Conservation (phyloP, 2,888 invertebrate species). For the Cactoblastis cactorum region DNA sequence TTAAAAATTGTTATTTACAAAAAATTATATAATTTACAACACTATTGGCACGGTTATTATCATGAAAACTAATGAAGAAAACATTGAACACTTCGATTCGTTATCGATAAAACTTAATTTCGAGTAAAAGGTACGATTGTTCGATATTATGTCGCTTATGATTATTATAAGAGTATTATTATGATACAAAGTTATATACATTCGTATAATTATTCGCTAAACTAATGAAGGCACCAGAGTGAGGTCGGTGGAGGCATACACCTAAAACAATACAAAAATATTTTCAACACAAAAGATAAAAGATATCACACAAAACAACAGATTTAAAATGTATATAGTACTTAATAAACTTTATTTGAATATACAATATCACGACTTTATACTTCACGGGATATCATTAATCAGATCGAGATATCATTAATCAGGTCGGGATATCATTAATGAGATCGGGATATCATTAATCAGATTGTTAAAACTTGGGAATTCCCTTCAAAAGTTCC, state of each 20-base stretch:
- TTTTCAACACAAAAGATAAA: not conserved
- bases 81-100: slow-evolving; percentile 17
- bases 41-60: slow-evolving; percentile 67
- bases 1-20: slow-evolving; percentile 25
- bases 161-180: slow-evolving; percentile 52
- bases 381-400: too few relatives aligned
- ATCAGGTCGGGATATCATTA: too few relatives aligned
- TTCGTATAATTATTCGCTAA: slow-evolving; percentile 57
- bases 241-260: slow-evolving; percentile 76
- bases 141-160: slow-evolving; percentile 70
- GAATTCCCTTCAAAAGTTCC: too few relatives aligned
- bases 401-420: too few relatives aligned
- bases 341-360: too few relatives aligned
- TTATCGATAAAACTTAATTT: slow-evolving; percentile 35
- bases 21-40: slow-evolving; percentile 27
- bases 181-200: slow-evolving; percentile 71
- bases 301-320: too few relatives aligned
- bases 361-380: too few relatives aligned
- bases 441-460: too few relatives aligned
- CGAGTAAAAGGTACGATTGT: slow-evolving; percentile 62
- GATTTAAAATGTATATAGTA: too few relatives aligned
- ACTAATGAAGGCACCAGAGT: slow-evolving; percentile 76
- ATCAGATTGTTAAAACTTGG: too few relatives aligned
- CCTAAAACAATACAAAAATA: slow-evolving; percentile 40
- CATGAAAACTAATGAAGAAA: slow-evolving; percentile 36